A percentile compares a stretch with the other conserved stretches of the same genome.
Conservation (phyloP, 2,888 invertebrate genomes). For the Erynnis tages region DNA sequence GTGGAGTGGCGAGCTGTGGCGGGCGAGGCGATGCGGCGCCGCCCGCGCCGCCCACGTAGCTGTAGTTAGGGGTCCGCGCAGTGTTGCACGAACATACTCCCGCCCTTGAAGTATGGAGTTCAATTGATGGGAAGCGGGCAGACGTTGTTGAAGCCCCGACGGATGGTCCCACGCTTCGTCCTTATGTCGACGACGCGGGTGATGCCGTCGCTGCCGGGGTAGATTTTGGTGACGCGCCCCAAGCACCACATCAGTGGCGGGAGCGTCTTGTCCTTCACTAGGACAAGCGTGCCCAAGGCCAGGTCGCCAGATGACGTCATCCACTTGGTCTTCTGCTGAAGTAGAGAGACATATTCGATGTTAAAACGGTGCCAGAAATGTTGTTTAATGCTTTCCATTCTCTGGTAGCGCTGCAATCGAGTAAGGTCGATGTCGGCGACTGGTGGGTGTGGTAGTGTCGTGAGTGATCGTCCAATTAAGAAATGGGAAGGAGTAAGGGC, state of each 20-base stretch:
- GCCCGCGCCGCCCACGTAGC: no score
- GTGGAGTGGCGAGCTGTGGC: no score
- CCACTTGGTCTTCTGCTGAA: slow-evolving; percentile 4
- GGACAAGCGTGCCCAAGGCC: background rate
- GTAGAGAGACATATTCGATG: background rate
- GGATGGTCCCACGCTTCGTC: background rate
- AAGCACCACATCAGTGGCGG: background rate
- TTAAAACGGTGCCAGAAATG: slow-evolving; percentile 3
- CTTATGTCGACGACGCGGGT: slow-evolving; percentile 1
- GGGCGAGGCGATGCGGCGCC: no score
- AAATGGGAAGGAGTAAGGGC: slow-evolving; percentile 5
- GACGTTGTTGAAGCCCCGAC: background rate
- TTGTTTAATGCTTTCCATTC: background rate
- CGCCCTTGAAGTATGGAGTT: slow-evolving; percentile 2
- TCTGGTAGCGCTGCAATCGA: background rate
- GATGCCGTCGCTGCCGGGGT: slow-evolving; percentile 6
- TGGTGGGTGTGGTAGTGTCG: background rate
- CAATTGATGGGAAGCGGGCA: slow-evolving; percentile 4
- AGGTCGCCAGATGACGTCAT: background rate
- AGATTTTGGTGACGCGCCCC: background rate
- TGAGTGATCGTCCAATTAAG: slow-evolving; percentile 1
- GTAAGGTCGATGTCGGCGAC: background rate
- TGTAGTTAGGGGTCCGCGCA: no score
- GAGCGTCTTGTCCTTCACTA: background rate
- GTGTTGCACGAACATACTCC: slow-evolving; percentile 16